These are phyloP conservation scores for Caenorhabditis angaria DNA, from an alignment of 2,888 invertebrate genomes.

Conservation along the genomic window DNA sequence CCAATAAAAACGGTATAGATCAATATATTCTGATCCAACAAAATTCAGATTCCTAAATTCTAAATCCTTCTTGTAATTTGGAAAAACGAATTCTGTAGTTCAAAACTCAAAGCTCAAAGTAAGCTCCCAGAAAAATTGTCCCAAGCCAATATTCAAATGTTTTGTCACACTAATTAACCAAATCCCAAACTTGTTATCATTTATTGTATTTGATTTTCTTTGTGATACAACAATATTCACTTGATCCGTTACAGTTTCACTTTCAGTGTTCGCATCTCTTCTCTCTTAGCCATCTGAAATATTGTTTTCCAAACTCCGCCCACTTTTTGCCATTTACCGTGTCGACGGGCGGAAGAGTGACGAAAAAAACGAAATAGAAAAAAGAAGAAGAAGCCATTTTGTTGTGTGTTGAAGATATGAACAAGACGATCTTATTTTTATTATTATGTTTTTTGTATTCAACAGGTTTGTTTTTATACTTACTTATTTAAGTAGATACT, in stretches of 20 bases:
- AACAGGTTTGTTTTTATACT: constrained; percentile 11
- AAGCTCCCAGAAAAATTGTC: too few species aligned
- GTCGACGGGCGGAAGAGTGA: neutral
- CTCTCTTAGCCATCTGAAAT: constrained; percentile 12
- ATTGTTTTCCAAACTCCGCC: neutral
- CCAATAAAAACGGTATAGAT: too few species aligned
- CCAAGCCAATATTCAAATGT: too few species aligned
- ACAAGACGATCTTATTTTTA: neutral
- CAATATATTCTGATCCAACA: too few species aligned
- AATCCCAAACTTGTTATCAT: too few species aligned
- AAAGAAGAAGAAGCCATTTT: neutral
- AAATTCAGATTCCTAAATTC: too few species aligned
- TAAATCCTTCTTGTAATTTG: too few species aligned
- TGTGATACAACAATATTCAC: constrained; percentile 10
- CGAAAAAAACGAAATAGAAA: too few species aligned
- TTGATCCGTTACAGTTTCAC: constrained; percentile 16
- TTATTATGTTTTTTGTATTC: constrained; percentile 36
- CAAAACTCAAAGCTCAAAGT: too few species aligned
- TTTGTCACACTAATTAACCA: too few species aligned
- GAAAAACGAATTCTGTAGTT: too few species aligned
- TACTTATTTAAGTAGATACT: neutral
- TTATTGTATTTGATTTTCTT: too few species aligned
- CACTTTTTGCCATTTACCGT: constrained; percentile 6
- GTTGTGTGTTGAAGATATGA: neutral
- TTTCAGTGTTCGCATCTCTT: constrained; percentile 18